phyloP scores from a whole-genome alignment of 2,888 invertebrate genomes.

The Platycheirus albimanus region DNA sequence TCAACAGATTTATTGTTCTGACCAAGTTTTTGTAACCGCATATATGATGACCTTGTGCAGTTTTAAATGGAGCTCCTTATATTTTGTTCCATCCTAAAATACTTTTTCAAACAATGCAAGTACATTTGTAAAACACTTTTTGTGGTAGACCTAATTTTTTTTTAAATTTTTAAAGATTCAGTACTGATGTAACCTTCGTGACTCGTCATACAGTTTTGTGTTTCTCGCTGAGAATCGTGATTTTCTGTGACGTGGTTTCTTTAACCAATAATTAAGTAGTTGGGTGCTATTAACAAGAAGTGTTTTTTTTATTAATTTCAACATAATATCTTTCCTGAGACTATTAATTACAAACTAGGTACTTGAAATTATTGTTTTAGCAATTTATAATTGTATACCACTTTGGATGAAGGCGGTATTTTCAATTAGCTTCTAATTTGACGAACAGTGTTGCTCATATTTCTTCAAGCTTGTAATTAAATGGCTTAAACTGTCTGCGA shows the following conservation, averaged over 20 bases:
- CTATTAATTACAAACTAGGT: constrained; percentile 41
- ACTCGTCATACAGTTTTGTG: neutral
- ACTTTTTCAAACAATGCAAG: neutral
- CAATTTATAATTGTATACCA: neutral
- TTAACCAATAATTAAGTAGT: constrained; percentile 22
- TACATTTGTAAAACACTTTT: neutral
- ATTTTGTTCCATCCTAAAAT: neutral
- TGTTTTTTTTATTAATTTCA: constrained; percentile 49
- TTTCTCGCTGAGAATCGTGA: neutral
- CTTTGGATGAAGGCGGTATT: constrained; percentile 17
- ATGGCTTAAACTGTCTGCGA: constrained; percentile 19
- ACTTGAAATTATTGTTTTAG: constrained; percentile 18
- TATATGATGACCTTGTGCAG: neutral
- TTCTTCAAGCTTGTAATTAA: neutral
- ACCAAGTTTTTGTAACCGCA: neutral
- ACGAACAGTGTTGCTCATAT: constrained; percentile 31
- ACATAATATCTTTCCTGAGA: constrained; percentile 37
- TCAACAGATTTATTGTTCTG: neutral
- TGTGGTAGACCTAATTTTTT: constrained; percentile 1
- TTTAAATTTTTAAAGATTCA: neutral
- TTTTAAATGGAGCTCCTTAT: neutral
- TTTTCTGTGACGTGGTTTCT: constrained; percentile 20
- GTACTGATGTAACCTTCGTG: neutral
- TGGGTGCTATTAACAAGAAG: constrained; percentile 3
- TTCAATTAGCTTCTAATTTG: constrained; percentile 42